Evolutionary conservation across 2,113 vertebrate species (phyloP).

Genomic region (Crotalus viridis): DNA sequence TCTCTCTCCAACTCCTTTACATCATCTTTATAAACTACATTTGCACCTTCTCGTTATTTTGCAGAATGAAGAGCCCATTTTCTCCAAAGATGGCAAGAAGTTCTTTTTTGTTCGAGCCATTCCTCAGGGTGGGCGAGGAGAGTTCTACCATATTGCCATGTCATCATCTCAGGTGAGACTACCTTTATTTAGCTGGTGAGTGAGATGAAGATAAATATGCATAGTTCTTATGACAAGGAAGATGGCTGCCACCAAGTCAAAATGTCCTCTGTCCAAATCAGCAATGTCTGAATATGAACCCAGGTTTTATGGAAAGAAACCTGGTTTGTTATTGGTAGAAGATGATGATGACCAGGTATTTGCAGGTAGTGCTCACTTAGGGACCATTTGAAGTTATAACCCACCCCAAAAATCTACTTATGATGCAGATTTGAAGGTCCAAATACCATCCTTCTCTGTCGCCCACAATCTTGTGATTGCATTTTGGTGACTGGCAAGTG

Average conservation of each 20-base stretch:
- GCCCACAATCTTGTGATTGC: too few relatives aligned
- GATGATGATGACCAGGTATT: neutral
- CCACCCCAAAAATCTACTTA: too few relatives aligned
- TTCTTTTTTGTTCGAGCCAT: constrained; percentile 92
- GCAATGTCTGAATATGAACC: neutral
- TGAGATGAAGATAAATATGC: neutral
- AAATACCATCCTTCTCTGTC: too few relatives aligned
- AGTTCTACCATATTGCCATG: constrained; percentile 94
- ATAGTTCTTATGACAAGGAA: neutral
- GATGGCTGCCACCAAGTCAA: neutral
- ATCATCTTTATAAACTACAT: neutral
- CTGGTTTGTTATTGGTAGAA: neutral
- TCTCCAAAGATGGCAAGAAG: constrained; percentile 88
- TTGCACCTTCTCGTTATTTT: neutral
- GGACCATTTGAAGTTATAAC: too few relatives aligned
- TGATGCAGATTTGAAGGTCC: too few relatives aligned
- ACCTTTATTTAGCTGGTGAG: neutral
- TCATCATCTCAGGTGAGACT: constrained; percentile 84
- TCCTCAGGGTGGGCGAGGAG: constrained; percentile 88
- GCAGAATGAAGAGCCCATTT: constrained; percentile 90
- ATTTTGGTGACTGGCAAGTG: too few relatives aligned
- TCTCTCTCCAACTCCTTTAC: neutral
- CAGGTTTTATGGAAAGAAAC: neutral
- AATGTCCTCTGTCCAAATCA: neutral
- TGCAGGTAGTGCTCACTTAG: too few relatives aligned